Percentiles rank a stretch among this genome's conserved stretches.
Conservation (phyloP, 2,797 vertebrate species). For the Percopsis omiscomaycus region DNA sequence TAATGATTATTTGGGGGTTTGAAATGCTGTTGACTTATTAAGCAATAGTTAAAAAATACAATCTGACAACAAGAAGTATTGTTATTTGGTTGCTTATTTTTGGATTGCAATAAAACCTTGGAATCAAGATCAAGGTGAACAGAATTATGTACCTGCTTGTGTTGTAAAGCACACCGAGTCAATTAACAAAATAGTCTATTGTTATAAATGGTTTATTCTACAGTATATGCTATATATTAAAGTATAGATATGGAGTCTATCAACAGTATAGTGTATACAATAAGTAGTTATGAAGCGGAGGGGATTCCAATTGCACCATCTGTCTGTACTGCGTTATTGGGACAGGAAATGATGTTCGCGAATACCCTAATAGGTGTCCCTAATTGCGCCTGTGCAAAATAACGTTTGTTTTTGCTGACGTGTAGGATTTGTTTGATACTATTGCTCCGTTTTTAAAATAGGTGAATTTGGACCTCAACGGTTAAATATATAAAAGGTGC, state of each 20-base stretch:
- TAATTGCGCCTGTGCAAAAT: slow-evolving; percentile 65
- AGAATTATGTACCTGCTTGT: background rate
- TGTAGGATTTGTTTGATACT: slow-evolving; percentile 2
- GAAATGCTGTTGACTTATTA: slow-evolving; percentile 9
- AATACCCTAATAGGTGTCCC: slow-evolving; percentile 61
- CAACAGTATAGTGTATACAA: slow-evolving; percentile 42
- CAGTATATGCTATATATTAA: slow-evolving; percentile 37
- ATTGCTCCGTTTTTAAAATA: background rate
- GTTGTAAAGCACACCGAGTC: slow-evolving; percentile 28
- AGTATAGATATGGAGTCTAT: slow-evolving; percentile 58
- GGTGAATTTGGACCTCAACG: slow-evolving; percentile 10
- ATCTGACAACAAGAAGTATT: background rate
- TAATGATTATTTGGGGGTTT: slow-evolving; percentile 41
- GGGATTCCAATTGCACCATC: too few relatives aligned
- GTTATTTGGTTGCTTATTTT: slow-evolving; percentile 5
- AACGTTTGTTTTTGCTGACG: slow-evolving; percentile 32
- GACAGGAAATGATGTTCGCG: slow-evolving; percentile 62
- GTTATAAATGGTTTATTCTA: background rate
- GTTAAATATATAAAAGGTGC: slow-evolving; percentile 40
- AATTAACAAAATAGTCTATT: slow-evolving; percentile 43
- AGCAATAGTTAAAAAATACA: background rate
- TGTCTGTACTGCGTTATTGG: slow-evolving; percentile 54
- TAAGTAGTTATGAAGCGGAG: slow-evolving; percentile 62
- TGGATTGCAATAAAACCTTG: slow-evolving; percentile 13
- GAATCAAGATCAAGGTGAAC: slow-evolving; percentile 52